phyloP scores from a whole-genome alignment of 2,113 vertebrate species.

The Pimephales promelas region DNA sequence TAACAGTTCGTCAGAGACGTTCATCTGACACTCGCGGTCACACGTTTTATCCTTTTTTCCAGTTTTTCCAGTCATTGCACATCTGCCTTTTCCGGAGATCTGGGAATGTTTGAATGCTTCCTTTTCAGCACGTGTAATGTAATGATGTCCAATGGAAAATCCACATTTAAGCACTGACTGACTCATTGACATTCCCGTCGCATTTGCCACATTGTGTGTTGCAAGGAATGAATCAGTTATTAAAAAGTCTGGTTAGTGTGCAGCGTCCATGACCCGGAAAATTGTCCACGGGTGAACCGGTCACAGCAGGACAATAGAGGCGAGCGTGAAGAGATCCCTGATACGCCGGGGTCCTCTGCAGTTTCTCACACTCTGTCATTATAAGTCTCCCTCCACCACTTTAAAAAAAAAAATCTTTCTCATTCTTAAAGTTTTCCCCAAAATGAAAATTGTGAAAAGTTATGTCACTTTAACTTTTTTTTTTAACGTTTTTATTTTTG shows the following conservation, averaged over 20 bases:
- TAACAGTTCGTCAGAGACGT: conserved; percentile 6
- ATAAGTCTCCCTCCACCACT: background rate
- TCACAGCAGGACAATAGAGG: conserved; percentile 35
- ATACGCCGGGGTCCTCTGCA: conserved; percentile 11
- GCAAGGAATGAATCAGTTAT: conserved; percentile 59
- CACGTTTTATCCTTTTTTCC: background rate
- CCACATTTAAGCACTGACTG: background rate
- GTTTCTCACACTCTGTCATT: conserved; percentile 56
- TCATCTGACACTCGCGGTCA: background rate
- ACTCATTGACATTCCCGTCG: conserved; percentile 49
- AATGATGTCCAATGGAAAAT: conserved; percentile 13
- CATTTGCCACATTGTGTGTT: conserved; percentile 16
- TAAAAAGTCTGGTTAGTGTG: conserved; percentile 55
- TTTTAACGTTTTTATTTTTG: background rate
- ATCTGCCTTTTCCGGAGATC: conserved; percentile 8
- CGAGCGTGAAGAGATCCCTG: conserved; percentile 30
- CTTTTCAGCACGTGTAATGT: background rate
- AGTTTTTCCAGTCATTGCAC: background rate
- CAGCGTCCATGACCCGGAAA: conserved; percentile 54
- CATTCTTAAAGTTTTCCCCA: background rate
- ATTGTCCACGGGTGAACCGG: conserved; percentile 43
- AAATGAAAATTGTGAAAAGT: background rate
- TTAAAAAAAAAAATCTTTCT: background rate
- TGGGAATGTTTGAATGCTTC: background rate
- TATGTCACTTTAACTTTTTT: background rate